Conservation (phyloP, 1,140 invertebrate genomes). For the Brachionus paranguensis region DNA sequence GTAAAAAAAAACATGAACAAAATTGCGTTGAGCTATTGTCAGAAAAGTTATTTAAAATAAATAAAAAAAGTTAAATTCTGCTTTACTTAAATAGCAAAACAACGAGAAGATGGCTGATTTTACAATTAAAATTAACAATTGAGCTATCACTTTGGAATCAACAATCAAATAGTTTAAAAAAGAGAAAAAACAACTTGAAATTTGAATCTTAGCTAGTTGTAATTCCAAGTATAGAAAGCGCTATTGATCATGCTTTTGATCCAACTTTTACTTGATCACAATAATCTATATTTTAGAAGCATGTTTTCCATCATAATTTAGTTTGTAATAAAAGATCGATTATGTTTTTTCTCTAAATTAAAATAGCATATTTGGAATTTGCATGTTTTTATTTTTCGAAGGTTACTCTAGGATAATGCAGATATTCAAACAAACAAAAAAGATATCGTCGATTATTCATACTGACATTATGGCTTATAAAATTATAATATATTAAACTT, state of each 20-base stretch:
- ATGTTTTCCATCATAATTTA: neutral
- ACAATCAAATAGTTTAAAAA: neutral
- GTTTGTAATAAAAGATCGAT: neutral
- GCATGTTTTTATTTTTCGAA: neutral
- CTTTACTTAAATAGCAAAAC: neutral
- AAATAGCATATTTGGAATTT: neutral
- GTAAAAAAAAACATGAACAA: too few species aligned
- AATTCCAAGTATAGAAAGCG: neutral
- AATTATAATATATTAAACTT: neutral
- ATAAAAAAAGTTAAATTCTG: neutral
- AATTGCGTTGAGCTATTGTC: neutral
- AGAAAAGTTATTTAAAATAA: neutral
- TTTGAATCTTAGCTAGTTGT: neutral
- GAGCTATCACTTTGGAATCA: neutral
- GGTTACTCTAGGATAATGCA: neutral
- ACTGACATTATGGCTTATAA: neutral
- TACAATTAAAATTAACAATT: neutral
- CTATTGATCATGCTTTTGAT: neutral
- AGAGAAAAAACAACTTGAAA: neutral
- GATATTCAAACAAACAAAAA: neutral
- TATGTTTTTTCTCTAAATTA: neutral
- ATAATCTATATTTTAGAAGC: neutral
- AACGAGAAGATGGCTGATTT: neutral
- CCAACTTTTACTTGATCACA: neutral
- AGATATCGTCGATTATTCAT: neutral